Evolutionary conservation across 1,140 invertebrate genomes (phyloP), one percentile per base, ranked within the genome.

Genomic region (Phocides pigmalion): DNA sequence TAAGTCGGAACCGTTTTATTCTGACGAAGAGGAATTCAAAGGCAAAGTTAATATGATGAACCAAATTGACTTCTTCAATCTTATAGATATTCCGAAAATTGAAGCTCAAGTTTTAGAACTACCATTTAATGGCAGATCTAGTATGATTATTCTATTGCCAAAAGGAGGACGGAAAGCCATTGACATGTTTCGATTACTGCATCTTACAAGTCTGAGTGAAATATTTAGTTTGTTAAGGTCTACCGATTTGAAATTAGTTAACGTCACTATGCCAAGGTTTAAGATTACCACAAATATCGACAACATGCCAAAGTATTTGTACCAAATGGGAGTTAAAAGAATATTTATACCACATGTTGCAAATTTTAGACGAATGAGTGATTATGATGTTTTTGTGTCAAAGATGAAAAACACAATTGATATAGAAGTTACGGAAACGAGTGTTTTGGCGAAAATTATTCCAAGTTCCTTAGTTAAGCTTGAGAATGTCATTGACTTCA

Each of bases 371-470:
- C 93, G 93, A 14, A 95, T 96, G 12, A 88, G 93, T 58, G 78
- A 92, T 22, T 81, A 92, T 63, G 76, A 81, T 41, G 56, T 93
- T 61, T 93, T 70, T 80, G 84, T 85, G 73, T 96, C 71, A 72
- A 82, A 74, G 73, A 91, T 87, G 46, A 77, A 94, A 11, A 95
- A 96, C 76, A 93, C 94, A 66, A 93, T 94, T 12, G 93, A 93
- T 73, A 94, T 97, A 66, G 93, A 95, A 72, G 93, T 96, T 0
- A 94, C 94, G 59, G 96, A 96, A 84, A 91, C 94, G 64, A 95
- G 95, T n/a, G 95, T 93, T 9, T 84, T 93, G 16, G 95, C 95
- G 5, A 86, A 93, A 14, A 93, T 93, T 1, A 37, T 65, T 3
- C 66, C 72, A 0, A 93, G 93, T 73, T 93, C 93, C 44, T 62